Base-by-base conservation (phyloP, 2,113 vertebrate species). In the Arvicanthis niloticus region DNA sequence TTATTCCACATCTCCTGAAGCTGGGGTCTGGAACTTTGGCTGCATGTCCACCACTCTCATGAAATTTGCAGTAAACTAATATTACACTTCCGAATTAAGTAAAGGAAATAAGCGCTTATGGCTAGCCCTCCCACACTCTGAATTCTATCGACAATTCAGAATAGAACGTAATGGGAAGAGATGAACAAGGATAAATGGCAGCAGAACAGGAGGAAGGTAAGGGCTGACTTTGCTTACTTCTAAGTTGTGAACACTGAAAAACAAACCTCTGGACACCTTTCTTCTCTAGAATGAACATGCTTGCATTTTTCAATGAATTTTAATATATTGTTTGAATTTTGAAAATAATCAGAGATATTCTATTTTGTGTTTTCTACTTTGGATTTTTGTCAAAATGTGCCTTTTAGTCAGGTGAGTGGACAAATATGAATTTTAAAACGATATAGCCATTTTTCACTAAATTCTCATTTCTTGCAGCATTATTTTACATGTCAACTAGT, bases 331-430 rank as follows among this genome's bases (percentile, higher is more conserved):
- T 72, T 37, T 17, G 9, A 95, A 42, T 68, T 76, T 7, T 37
- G 8, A 70, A 85, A 80, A 70, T 80, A 80, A 84, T 37, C 67
- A 95, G 91, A 37, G 19, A 62, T 91, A 45, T n/a, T 89, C 16
- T 72, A 89, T 10, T 89, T 56, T 58, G 37, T 2, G 13, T 60
- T 82, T 82, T 84, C n/a, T 84, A 29, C 3, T 17, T 84, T 82
- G n/a, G 70, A 3, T 73, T 84, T 93, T 91, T 77, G 93, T 19
- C 87, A 34, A 96, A 95, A 92, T 95, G 53, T 84, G 1, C 29
- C 67, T 95, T 93, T 96, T 89, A 78, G 81, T 89, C 24, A 84
- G 48, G 13, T 67, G 22, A 85, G 26, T 48, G 53, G 76, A 86
- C 13, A 94, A 40, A 51, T 72, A 68, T 37, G 17, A 95, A 45